Percentiles rank a stretch among this genome's conserved stretches.
phyloP scores from a whole-genome alignment of 2,113 vertebrate genomes.

The Microcebus griseorufus region DNA sequence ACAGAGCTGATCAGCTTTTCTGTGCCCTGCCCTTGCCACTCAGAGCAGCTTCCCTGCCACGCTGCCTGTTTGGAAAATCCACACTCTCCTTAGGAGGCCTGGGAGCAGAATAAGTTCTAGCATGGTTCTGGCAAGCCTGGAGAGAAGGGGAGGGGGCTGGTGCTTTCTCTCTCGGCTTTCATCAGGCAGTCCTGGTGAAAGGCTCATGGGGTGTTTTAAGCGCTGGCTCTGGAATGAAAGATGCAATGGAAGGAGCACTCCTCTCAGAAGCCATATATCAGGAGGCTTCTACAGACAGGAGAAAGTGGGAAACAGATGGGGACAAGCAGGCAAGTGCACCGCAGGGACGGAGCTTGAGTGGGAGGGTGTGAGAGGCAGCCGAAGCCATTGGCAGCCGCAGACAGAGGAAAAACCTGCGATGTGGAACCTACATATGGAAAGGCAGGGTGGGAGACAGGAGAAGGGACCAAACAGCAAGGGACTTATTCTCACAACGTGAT shows the following conservation, averaged over 20 bases:
- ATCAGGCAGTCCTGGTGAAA: neutral
- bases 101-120: neutral
- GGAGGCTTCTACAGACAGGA: slow-evolving; percentile 10
- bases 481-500: neutral
- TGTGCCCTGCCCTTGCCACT: slow-evolving; percentile 21
- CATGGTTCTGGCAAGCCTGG: neutral
- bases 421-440: neutral
- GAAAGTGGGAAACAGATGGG: slow-evolving; percentile 56
- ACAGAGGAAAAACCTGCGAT: neutral
- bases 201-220: neutral
- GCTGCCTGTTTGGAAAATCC: slow-evolving; percentile 32
- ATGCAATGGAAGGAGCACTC: neutral
- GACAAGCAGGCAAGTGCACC: slow-evolving; percentile 10
- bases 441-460: neutral
- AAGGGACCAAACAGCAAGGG: neutral
- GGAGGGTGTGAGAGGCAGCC: neutral
- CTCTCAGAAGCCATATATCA: neutral
- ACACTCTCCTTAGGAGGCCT: neutral
- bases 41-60: neutral
- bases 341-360: neutral
- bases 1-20: slow-evolving; percentile 2
- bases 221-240: slow-evolving; percentile 6
- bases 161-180: neutral
- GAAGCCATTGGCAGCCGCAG: neutral
- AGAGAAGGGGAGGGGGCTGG: neutral